Evolutionary conservation across 2,113 vertebrate genomes (phyloP), one percentile per base, ranked within the genome.

Genomic region (Pomatorhinus ruficollis): DNA sequence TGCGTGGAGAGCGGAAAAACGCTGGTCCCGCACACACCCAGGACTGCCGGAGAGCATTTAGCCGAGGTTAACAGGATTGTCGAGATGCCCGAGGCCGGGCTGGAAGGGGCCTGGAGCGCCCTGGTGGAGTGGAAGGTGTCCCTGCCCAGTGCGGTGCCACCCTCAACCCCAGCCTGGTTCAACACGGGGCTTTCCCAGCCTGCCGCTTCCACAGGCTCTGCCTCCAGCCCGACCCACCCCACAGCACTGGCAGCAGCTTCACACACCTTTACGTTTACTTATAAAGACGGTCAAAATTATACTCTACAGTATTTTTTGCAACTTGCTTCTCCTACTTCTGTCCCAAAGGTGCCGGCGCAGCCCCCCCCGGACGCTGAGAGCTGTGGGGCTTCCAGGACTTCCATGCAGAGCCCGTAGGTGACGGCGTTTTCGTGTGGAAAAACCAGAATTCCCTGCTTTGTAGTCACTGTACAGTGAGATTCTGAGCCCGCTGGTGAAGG

Each of bases 401-500:
- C 76, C 80, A 18, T 87, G 71, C 81, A 87, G 71, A 83, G 93
- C 86, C 95, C 79, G 80, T 2, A 95, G 97, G 90, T 86, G 96
- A 97, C 95, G 94, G 79, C 90, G 74, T 11, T 72, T 66, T 44
- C 42, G 37, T 4, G 9, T 2, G 31, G 63, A 52, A 72, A 89
- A 79, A 3, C 0, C 25, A 44, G 20, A 54, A 54, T 22, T 64
- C 15, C 37, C n/a, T 3, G 21, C 9, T 12, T 6, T 0, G 7
- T 2, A 12, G 8, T 5, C 61, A 0, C 35, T 15, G 93, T 15
- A n/a, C 25, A 31, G 19, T 16, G 52, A 18, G 35, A 15, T 7
- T 30, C 42, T 3, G 84, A 83, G 77, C 11, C 44, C 28, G 15
- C 2, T 2, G 60, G 68, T 37, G 59, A 33, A 37, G 11, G 7